A percentile compares a stretch with the other conserved stretches of the same genome.
These are phyloP conservation scores for Reticulitermes speratus DNA, from an alignment of 1,140 invertebrate species.

Conservation along the genomic window DNA sequence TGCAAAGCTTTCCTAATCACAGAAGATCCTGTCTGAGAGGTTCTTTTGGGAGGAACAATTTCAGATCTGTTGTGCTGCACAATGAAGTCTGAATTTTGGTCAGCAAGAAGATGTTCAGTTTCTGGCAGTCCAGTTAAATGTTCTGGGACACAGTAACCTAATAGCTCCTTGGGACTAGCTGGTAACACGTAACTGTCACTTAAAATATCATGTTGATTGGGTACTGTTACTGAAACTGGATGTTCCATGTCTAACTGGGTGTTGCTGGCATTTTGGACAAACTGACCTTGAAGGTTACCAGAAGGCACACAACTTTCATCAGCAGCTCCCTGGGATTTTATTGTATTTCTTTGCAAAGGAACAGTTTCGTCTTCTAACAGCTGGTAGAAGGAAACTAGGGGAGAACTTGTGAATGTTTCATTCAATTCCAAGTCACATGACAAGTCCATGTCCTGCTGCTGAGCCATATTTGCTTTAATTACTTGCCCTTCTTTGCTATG, in stretches of 20 bases:
- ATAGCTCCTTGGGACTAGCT: not conserved
- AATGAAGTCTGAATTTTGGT: not conserved
- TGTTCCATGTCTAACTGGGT: not conserved
- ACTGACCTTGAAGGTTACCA: not conserved
- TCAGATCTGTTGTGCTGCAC: not conserved
- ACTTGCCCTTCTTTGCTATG: not conserved
- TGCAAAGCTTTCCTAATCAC: not conserved
- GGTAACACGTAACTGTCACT: not conserved
- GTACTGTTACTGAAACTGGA: not conserved
- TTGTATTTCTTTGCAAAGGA: not conserved
- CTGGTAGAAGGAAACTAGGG: conserved; percentile 13
- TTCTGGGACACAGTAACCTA: not conserved
- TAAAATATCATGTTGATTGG: not conserved
- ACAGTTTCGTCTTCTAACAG: not conserved
- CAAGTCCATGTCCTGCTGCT: not conserved
- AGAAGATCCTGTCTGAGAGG: not conserved
- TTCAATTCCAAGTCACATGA: not conserved
- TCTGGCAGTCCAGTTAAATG: not conserved
- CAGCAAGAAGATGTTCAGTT: not conserved
- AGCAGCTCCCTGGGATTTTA: too few relatives aligned
- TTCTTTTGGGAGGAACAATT: not conserved
- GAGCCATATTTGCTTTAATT: not conserved
- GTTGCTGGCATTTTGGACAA: not conserved
- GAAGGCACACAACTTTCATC: not conserved
- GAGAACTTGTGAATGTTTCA: not conserved